phyloP scores from a whole-genome alignment of 2,888 invertebrate species.

The Eueremaeus valkanovi region DNA sequence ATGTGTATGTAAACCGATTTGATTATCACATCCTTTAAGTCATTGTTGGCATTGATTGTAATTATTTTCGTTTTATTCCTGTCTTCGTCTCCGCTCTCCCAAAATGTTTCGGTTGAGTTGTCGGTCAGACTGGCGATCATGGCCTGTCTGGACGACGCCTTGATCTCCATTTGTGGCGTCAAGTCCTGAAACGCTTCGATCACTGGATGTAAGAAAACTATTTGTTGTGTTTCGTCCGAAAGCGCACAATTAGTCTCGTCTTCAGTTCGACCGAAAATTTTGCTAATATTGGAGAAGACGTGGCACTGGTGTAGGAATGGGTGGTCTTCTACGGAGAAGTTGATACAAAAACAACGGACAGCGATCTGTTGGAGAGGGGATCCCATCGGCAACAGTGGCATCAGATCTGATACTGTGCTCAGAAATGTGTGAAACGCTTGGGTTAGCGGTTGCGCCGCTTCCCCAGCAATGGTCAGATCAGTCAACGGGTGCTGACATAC shows the following conservation, averaged over 20 bases:
- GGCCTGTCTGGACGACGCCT: slow-evolving; percentile 86
- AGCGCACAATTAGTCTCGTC: slow-evolving; percentile 59
- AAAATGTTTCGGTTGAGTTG: slow-evolving; percentile 94
- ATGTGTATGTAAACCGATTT: slow-evolving; percentile 72
- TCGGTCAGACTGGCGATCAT: slow-evolving; percentile 90
- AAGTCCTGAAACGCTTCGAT: slow-evolving; percentile 69
- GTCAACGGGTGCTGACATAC: slow-evolving; percentile 72
- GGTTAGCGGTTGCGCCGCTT: slow-evolving; percentile 54
- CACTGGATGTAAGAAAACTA: slow-evolving; percentile 23
- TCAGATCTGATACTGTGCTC: slow-evolving; percentile 86
- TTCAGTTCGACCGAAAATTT: slow-evolving; percentile 86
- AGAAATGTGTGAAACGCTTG: slow-evolving; percentile 77
- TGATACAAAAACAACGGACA: slow-evolving; percentile 86
- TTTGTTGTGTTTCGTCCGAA: slow-evolving; percentile 2
- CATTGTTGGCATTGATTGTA: slow-evolving; percentile 63
- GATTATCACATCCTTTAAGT: slow-evolving; percentile 63
- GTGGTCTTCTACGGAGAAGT: slow-evolving; percentile 82
- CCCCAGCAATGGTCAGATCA: slow-evolving; percentile 68
- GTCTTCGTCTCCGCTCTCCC: slow-evolving; percentile 98
- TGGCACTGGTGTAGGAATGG: slow-evolving; percentile 85
- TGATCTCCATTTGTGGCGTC: slow-evolving; percentile 70
- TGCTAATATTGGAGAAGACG: slow-evolving; percentile 92
- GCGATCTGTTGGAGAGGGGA: slow-evolving; percentile 86
- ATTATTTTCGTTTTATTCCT: slow-evolving; percentile 81
- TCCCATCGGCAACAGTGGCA: slow-evolving; percentile 78